These are phyloP conservation scores for Apis dorsata DNA, from an alignment of 1,140 invertebrate species.

Conservation along the genomic window DNA sequence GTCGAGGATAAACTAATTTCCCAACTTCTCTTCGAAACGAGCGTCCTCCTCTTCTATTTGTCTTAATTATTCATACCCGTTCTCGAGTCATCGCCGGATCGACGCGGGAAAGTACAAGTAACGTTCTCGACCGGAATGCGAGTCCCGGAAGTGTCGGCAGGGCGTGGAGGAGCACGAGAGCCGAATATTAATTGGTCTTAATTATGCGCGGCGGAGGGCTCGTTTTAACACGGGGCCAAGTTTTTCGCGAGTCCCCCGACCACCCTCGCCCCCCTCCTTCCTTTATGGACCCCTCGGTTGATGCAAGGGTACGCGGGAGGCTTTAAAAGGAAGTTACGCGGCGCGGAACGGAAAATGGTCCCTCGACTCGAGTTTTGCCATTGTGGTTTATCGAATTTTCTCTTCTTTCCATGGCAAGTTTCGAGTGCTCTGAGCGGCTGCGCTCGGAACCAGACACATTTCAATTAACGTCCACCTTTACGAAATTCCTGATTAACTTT, in stretches of 20 bases:
- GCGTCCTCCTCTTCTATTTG: conserved; percentile 2
- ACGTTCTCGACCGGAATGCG: conserved; percentile 51
- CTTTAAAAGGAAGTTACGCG: conserved; percentile 49
- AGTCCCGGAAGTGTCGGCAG: conserved; percentile 63
- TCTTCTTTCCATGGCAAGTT: conserved; percentile 39
- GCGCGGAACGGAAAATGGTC: conserved; percentile 50
- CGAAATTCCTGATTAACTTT: conserved; percentile 10
- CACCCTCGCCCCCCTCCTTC: not conserved
- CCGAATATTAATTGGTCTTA: conserved; percentile 76
- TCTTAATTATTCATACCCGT: conserved; percentile 34
- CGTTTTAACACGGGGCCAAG: conserved; percentile 48
- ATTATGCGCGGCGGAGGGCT: conserved; percentile 66
- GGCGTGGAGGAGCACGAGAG: conserved; percentile 47
- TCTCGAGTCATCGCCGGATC: conserved; percentile 8
- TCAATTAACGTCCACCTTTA: conserved; percentile 30
- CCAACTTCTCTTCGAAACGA: not conserved
- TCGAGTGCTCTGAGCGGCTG: conserved; percentile 13
- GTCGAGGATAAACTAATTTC: too few relatives aligned
- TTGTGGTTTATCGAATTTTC: conserved; percentile 54
- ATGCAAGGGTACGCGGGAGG: conserved; percentile 23
- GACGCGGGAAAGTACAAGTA: conserved; percentile 12
- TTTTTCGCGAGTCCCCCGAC: conserved; percentile 34
- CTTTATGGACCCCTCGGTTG: conserved; percentile 19
- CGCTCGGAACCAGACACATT: conserved; percentile 18
- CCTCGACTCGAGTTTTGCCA: conserved; percentile 49